Conservation (phyloP, 2,797 vertebrate genomes). For the Enteromius treurensis region DNA sequence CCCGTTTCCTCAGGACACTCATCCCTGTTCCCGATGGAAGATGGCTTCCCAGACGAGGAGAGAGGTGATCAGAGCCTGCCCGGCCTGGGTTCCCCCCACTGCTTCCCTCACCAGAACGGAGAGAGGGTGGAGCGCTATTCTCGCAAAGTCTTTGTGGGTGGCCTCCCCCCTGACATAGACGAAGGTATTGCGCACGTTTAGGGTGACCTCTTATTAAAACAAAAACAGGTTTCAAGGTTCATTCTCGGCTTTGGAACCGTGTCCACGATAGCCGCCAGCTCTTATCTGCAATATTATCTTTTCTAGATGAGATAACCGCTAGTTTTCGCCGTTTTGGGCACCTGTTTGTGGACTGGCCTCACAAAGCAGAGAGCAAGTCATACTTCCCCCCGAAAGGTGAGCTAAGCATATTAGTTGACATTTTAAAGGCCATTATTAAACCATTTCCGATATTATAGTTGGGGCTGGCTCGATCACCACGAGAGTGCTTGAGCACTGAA, state of each 20-base stretch:
- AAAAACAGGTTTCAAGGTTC: neutral
- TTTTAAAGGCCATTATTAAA: neutral
- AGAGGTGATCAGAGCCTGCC: constrained; percentile 92
- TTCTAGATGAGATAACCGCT: constrained; percentile 95
- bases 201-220: neutral
- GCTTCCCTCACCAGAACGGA: constrained; percentile 98
- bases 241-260: neutral
- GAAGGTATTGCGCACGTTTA: constrained; percentile 83
- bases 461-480: neutral
- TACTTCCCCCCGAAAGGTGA: constrained; percentile 99
- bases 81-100: constrained; percentile 93
- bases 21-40: constrained; percentile 98
- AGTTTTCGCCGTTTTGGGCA: constrained; percentile 98
- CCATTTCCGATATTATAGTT: neutral
- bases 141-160: constrained; percentile 97
- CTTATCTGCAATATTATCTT: constrained; percentile 36
- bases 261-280: constrained; percentile 9
- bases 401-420: constrained; percentile 7
- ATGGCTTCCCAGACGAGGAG: constrained; percentile 95
- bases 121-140: constrained; percentile 98
- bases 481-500: neutral
- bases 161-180: constrained; percentile 95
- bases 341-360: constrained; percentile 99
- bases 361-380: constrained; percentile 99
- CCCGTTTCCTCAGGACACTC: constrained; percentile 85